Evolutionary conservation across 2,113 vertebrate genomes (phyloP), one percentile per base, ranked within the genome.

Genomic region (Bubalus kerabau): DNA sequence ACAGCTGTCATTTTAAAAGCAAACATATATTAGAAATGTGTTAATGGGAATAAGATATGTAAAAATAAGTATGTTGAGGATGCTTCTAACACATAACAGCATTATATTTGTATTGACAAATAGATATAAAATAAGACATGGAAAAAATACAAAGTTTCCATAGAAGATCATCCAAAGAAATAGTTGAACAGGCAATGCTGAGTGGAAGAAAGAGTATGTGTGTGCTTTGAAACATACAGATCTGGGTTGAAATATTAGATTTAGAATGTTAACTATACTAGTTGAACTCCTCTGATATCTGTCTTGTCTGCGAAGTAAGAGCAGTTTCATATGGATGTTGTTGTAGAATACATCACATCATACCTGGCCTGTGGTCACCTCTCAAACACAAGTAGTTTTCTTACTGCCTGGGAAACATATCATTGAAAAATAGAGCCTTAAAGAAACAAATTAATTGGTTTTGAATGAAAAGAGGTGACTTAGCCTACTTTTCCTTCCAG

Each of bases 381-480:
- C 76, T 95, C 23, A 92, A 48, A 82, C 1, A 7, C 36, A 87
- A 48, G 88, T 24, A 67, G 26, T 85, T 85, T 43, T 54, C 59
- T 84, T 16, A 28, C 19, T 95, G 54, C 24, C 54, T 71, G 24
- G 54, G 16, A 97, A 96, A 81, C 1, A 21, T 94, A 90, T 67
- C 64, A 76, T 56, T 88, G 30, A 78, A 93, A 93, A 76, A 67
- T 30, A 90, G 50, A 92, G 3, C 1, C 76, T 94, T 28, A 90
- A 95, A 90, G 32, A 92, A 90, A 93, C 5, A 26, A 97, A 93
- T 91, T 82, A 57, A 96, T 74, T 64, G 62, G 32, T 83, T 97
- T 95, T 92, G 43, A 97, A 81, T 95, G 40, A 93, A 91, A 95
- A 96, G 78, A 91, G 30, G 7, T 94, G 80, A 89, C n/a, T 96